Evolutionary conservation across 2,113 vertebrate species (phyloP).

Genomic region (human (Homo sapiens)): GRCh38 chr13:91989501-91990000

Average conservation of each 20-base stretch:
- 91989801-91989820: neutral
- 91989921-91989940: neutral
- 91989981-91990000: neutral
- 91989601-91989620: neutral
- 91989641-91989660: neutral
- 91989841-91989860: neutral
- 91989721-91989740: neutral
- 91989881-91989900: neutral
- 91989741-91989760: neutral
- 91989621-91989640: neutral
- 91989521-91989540: neutral
- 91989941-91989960: neutral
- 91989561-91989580: slow-evolving; percentile 1
- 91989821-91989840: neutral
- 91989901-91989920: neutral
- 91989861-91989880: neutral
- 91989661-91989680: neutral
- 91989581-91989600: neutral
- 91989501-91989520: neutral
- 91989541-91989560: neutral
- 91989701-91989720: slow-evolving; percentile 8
- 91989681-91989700: neutral
- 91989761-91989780: neutral
- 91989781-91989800: neutral
- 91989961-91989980: neutral